These are phyloP conservation scores for Spheniscus mendiculus DNA, from an alignment of 2,113 vertebrate species.

Conservation along the genomic window DNA sequence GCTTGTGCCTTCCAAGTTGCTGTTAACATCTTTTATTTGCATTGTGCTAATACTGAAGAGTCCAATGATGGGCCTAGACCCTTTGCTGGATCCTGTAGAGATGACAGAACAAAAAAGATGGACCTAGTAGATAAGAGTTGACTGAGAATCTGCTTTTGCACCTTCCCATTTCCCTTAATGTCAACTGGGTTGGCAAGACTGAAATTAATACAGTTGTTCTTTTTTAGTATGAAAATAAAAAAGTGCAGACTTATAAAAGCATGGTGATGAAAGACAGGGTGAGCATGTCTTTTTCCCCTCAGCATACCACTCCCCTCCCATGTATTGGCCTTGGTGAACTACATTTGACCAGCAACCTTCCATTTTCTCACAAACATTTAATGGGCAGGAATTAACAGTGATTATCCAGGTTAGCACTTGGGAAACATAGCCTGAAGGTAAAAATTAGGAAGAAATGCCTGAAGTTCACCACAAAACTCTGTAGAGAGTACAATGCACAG, in stretches of 20 bases:
- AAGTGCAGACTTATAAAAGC: background rate
- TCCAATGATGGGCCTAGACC: background rate
- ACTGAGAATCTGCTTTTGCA: background rate
- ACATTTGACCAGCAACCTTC: background rate
- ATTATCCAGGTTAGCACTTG: slow-evolving; percentile 25
- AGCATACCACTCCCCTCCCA: background rate
- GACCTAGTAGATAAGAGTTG: background rate
- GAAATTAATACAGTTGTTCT: background rate
- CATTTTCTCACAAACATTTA: background rate
- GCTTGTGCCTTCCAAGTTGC: background rate
- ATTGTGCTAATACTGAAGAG: background rate
- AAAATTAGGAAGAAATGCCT: slow-evolving; percentile 34
- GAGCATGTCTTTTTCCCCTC: background rate
- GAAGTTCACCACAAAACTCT: slow-evolving; percentile 10
- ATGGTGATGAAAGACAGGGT: background rate
- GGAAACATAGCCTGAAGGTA: slow-evolving; percentile 3
- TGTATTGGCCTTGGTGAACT: background rate
- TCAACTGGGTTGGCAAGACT: background rate
- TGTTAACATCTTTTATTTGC: background rate
- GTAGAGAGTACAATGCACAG: slow-evolving; percentile 27
- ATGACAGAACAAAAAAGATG: background rate
- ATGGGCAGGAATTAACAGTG: background rate
- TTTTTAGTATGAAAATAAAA: background rate
- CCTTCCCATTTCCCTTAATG: background rate
- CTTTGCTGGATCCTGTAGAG: background rate